Conservation (phyloP, 1,140 invertebrate genomes). For the Lepidostoma basale region DNA sequence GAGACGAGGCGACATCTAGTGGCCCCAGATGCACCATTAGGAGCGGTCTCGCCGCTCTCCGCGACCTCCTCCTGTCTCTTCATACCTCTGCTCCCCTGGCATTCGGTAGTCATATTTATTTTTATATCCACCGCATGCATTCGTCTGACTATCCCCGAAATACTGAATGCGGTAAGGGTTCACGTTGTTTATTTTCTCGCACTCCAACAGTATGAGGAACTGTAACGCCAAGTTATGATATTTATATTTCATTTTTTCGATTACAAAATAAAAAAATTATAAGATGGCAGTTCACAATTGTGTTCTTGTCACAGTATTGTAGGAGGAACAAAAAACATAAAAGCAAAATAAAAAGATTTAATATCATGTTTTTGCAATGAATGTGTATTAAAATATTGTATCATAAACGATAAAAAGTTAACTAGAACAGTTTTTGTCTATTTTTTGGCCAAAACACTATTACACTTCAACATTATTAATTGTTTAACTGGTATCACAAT, state of each 20-base stretch:
- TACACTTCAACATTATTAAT: too few relatives aligned
- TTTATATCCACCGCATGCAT: slow-evolving; percentile 21
- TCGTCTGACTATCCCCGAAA: slow-evolving; percentile 17
- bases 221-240: neutral
- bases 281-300: too few relatives aligned
- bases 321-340: too few relatives aligned
- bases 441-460: too few relatives aligned
- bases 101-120: slow-evolving; percentile 26
- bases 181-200: slow-evolving; percentile 13
- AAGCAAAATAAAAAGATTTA: too few relatives aligned
- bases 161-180: slow-evolving; percentile 17
- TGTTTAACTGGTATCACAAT: too few relatives aligned
- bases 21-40: slow-evolving; percentile 23
- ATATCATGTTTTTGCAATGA: too few relatives aligned
- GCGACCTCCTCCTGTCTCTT: slow-evolving; percentile 11
- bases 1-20: neutral
- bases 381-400: too few relatives aligned
- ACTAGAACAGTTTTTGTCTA: too few relatives aligned
- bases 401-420: too few relatives aligned
- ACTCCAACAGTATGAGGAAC: neutral
- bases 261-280: neutral
- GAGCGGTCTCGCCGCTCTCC: neutral
- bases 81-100: slow-evolving; percentile 4
- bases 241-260: too few relatives aligned
- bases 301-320: too few relatives aligned